A percentile compares a stretch with the other conserved stretches of the same genome.
These are phyloP conservation scores for Drosophila algonquin DNA, from an alignment of 2,888 invertebrate genomes.

Conservation along the genomic window DNA sequence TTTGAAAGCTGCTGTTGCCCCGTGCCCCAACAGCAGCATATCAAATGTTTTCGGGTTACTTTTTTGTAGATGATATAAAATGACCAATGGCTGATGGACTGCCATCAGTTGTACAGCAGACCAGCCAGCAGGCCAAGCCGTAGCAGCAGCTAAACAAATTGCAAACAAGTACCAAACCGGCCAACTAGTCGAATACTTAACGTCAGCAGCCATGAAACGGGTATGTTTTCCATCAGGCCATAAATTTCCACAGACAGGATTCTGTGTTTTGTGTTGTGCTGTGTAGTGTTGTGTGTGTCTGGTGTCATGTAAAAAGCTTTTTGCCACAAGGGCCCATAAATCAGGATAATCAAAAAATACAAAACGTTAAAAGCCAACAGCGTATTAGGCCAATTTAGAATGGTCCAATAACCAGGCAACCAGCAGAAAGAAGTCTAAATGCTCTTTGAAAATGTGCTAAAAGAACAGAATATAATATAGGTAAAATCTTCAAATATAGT, in stretches of 20 bases:
- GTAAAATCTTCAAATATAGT: no score
- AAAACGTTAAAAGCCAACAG: slow-evolving; percentile 52
- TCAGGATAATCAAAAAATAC: slow-evolving; percentile 61
- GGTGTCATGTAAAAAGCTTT: slow-evolving; percentile 22
- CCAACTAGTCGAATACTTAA: slow-evolving; percentile 64
- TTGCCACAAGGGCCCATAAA: slow-evolving; percentile 24
- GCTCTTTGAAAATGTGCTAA: neutral
- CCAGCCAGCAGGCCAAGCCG: slow-evolving; percentile 20
- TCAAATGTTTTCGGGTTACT: slow-evolving; percentile 70
- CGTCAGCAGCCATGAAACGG: slow-evolving; percentile 70
- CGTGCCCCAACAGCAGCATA: slow-evolving; percentile 49
- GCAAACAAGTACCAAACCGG: slow-evolving; percentile 13
- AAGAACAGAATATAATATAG: neutral
- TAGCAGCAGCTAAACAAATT: slow-evolving; percentile 46
- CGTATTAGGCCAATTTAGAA: slow-evolving; percentile 53
- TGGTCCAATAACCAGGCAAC: slow-evolving; percentile 4
- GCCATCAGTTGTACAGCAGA: slow-evolving; percentile 22
- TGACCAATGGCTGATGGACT: slow-evolving; percentile 32
- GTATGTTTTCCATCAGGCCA: slow-evolving; percentile 56
- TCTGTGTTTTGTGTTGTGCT: no score
- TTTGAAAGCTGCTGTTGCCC: slow-evolving; percentile 67
- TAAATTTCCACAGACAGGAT: slow-evolving; percentile 48
- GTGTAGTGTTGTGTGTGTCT: slow-evolving; percentile 4
- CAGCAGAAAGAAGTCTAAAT: neutral
- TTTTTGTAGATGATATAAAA: slow-evolving; percentile 59